These are phyloP conservation scores for Mesopsocus fuscifrons DNA, from an alignment of 2,888 invertebrate genomes.

Conservation along the genomic window DNA sequence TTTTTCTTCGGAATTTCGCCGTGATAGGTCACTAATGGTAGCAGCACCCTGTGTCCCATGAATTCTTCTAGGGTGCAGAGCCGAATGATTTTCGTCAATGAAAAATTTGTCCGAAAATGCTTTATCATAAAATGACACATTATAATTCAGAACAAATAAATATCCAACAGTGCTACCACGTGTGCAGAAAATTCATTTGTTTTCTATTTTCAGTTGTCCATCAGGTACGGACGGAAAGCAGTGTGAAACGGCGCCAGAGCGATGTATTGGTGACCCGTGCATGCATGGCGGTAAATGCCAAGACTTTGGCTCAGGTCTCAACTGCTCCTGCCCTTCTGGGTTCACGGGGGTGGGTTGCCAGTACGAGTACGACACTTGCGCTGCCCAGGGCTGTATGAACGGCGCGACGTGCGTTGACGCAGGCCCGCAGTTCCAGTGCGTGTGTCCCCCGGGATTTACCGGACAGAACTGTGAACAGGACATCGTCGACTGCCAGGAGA, in stretches of 20 bases:
- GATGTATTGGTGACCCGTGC: slow-evolving; percentile 83
- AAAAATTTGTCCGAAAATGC: too few species aligned
- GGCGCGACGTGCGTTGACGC: slow-evolving; percentile 82
- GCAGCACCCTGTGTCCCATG: too few species aligned
- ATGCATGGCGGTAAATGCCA: slow-evolving; percentile 93
- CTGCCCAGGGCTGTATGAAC: slow-evolving; percentile 75
- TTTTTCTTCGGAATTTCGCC: not conserved
- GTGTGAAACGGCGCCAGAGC: slow-evolving; percentile 90
- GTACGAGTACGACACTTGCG: slow-evolving; percentile 84
- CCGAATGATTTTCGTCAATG: too few species aligned
- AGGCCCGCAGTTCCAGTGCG: slow-evolving; percentile 66
- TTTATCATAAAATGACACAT: too few species aligned
- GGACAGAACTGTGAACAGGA: slow-evolving; percentile 77
- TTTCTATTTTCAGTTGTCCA: slow-evolving; percentile 60
- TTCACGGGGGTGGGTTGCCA: slow-evolving; percentile 80
- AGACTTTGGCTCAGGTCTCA: slow-evolving; percentile 86
- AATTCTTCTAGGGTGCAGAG: too few species aligned
- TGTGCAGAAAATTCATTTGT: too few species aligned
- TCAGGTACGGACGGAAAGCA: slow-evolving; percentile 93
- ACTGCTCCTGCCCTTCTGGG: slow-evolving; percentile 78
- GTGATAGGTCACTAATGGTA: too few species aligned
- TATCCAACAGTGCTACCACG: too few species aligned
- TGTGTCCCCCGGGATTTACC: slow-evolving; percentile 61
- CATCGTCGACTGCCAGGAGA: slow-evolving; percentile 78
- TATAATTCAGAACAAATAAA: too few species aligned